Base-by-base conservation (phyloP, 2,113 vertebrate genomes). In the Jacana jacana region DNA sequence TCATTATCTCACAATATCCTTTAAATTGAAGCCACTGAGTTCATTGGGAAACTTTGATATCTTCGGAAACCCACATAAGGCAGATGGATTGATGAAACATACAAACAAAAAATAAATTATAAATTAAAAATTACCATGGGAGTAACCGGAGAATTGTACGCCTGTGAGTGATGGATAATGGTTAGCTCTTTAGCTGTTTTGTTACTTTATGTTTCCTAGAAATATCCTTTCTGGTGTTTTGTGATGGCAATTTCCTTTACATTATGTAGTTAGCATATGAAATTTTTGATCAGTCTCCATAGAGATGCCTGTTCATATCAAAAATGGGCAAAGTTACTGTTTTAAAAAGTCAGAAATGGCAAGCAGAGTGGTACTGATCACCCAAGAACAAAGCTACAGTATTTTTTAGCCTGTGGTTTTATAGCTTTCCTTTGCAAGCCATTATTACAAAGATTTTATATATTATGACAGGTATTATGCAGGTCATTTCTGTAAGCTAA, bases 311-410 rank as follows among this genome's bases (percentile, higher is more conserved):
- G 9, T 19, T 90, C 10, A 27, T 64, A 42, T 24, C 13, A 81
- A 49, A 20, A 81, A 35, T 13, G 9, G 24, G 16, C 4, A 46
- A 80, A 90, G 6, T 3, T 48, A 15, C 4, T 40, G 15, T 33
- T 86, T 42, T 5, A 22, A 52, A 13, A 52, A 73, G 3, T 17
- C n/a, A 65, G 28, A 86, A 80, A 77, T 17, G 12, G 5, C 4
- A 63, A 13, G 1, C 5, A 57, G 13, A 57, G 11, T 33, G 33
- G 4, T 35, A 39, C 0, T 30, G 46, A 25, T 7, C 2, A 28
- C 28, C 37, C 30, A 3, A 46, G 13, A 78, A 66, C 14, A 86
- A 77, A 25, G 4, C 5, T 25, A 5, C 6, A 33, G 28, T 61
- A 4, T 0, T 22, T 71, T 58, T 61, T 48, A 30, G 3, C 6